Evolutionary conservation across 2,797 vertebrate genomes (phyloP), one percentile per base, ranked within the genome.

Genomic region (Myotis vivesi): DNA sequence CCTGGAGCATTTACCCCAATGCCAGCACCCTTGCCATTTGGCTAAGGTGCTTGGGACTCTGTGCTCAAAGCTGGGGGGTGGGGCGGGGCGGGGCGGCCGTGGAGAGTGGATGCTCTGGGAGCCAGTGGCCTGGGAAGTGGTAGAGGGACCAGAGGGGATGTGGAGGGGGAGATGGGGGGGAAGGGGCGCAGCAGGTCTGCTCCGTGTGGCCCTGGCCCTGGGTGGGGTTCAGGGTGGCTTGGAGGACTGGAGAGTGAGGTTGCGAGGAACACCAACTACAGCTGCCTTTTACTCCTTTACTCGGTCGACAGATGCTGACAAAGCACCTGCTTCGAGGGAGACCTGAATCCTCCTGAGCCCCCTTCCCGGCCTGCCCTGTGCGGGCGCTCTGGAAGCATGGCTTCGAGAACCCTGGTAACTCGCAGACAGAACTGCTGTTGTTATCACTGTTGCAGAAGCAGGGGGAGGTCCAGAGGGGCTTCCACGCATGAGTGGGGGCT

Each of bases 311-410:
- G 75, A 38, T 19, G 30, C 4, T 8, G 7, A 55, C 1, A 16
- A 22, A 51, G 33, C 64, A 46, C 55, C 46, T 53, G 11, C 46
- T 33, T 8, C 1, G 0, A 22, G 41, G 30, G 7, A 25, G n/a
- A 36, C n/a, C 0, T 19, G 4, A 23, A 30, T 22, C 80, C 46
- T 69, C 33, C 75, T 30, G 9, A 71, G 51, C 12, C 38, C 3
- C 3, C 30, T 71, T 16, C 1, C 1, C 0, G 4, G 28, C 53
- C 0, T 13, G 49, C 20, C 49, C 57, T 5, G 19, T 10, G 36
- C 0, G 2, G 8, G 66, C 0, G 0, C 53, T 25, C 73, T 1
- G 59, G 36, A 22, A 19, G 23, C 6, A 11, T 1, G 13, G 28
- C 62, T 68, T 57, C 8, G 5, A 8, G 20, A 38, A 4, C 16